Conservation (phyloP, 2,797 vertebrate genomes). For the Antennarius maculatus region DNA sequence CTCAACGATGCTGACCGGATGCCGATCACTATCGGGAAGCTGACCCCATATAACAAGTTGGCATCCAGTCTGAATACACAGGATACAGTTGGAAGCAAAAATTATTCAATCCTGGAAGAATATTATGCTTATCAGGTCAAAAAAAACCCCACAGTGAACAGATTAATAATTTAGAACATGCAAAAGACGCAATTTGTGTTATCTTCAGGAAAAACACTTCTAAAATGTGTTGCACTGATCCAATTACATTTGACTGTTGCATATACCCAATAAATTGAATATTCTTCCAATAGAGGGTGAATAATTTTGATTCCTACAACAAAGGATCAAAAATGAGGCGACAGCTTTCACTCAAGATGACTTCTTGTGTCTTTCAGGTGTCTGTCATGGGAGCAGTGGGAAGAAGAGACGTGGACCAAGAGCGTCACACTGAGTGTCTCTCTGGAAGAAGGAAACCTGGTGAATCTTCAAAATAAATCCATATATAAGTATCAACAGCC, state of each 20-base stretch:
- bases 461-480: slow-evolving; percentile 26
- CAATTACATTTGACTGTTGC: too few relatives aligned
- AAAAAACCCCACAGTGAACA: too few relatives aligned
- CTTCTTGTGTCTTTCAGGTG: slow-evolving; percentile 63
- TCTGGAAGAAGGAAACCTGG: slow-evolving; percentile 71
- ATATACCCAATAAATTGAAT: too few relatives aligned
- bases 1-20: slow-evolving; percentile 67
- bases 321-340: background rate
- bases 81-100: too few relatives aligned
- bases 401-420: slow-evolving; percentile 76
- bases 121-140: too few relatives aligned
- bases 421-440: slow-evolving; percentile 67
- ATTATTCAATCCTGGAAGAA: too few relatives aligned
- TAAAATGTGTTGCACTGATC: too few relatives aligned
- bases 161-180: too few relatives aligned
- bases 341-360: background rate
- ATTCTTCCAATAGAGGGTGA: too few relatives aligned
- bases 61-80: background rate
- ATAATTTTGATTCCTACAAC: too few relatives aligned
- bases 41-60: slow-evolving; percentile 82
- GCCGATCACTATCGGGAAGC: slow-evolving; percentile 76
- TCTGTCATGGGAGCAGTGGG: slow-evolving; percentile 82
- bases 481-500: background rate
- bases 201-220: too few relatives aligned
- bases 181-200: too few relatives aligned